These are phyloP conservation scores for Trissolcus basalis DNA, from an alignment of 1,140 invertebrate species.

Conservation along the genomic window DNA sequence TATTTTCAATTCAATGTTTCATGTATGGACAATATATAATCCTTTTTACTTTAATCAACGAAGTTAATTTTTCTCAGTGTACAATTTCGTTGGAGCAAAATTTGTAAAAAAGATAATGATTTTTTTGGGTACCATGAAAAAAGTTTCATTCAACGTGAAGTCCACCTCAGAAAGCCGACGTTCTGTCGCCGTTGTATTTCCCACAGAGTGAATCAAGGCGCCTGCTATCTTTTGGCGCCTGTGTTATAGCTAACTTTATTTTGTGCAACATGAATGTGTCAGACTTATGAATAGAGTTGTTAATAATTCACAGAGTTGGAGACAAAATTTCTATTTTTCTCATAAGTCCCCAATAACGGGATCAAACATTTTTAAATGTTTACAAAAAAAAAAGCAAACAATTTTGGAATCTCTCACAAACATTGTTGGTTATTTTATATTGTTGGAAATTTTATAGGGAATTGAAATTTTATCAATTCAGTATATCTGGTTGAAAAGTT, in stretches of 20 bases:
- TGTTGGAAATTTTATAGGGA: too few relatives aligned
- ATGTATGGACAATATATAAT: too few relatives aligned
- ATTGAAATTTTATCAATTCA: too few relatives aligned
- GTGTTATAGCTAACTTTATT: conserved; percentile 57
- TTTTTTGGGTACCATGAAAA: conserved; percentile 27
- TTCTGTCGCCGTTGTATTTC: conserved; percentile 68
- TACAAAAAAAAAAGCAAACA: background rate
- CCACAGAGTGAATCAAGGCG: conserved; percentile 72
- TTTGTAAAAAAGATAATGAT: conserved; percentile 9
- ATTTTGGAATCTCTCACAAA: too few relatives aligned
- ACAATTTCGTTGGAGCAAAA: too few relatives aligned
- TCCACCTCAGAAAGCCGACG: conserved; percentile 55
- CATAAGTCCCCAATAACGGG: background rate
- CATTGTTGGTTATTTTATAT: too few relatives aligned
- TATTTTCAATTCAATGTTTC: too few relatives aligned
- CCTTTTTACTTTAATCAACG: too few relatives aligned
- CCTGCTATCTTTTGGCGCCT: conserved; percentile 73
- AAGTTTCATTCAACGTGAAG: conserved; percentile 20
- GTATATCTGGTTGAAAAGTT: too few relatives aligned
- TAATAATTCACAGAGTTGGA: conserved; percentile 20
- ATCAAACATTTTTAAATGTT: background rate
- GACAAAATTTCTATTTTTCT: conserved; percentile 5
- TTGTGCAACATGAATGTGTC: conserved; percentile 41
- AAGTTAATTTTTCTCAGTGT: too few relatives aligned
- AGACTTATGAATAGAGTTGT: conserved; percentile 49